A percentile compares a stretch with the other conserved stretches of the same genome.
These are phyloP conservation scores for Dryobotodes eremita DNA, from an alignment of 2,888 invertebrate genomes.

Conservation along the genomic window DNA sequence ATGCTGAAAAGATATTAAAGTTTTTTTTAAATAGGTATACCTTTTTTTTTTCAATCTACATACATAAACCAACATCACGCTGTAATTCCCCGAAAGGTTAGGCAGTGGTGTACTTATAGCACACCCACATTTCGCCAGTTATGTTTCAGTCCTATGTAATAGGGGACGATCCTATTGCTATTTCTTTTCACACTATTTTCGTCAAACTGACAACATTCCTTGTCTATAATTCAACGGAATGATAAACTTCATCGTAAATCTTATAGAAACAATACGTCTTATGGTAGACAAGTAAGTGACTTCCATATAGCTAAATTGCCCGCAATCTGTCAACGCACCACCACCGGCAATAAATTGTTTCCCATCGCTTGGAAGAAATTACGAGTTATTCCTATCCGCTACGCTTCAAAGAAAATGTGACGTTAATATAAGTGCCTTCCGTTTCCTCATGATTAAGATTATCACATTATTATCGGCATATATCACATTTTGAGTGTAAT, in stretches of 20 bases:
- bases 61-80: not conserved
- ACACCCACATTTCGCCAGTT: not conserved
- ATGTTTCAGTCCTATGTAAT: not conserved
- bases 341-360: slow-evolving; percentile 41
- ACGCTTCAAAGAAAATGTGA: slow-evolving; percentile 27
- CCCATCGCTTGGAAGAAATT: slow-evolving; percentile 48
- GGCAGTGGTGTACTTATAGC: not conserved
- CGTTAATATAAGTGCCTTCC: slow-evolving; percentile 14
- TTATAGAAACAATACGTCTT: slow-evolving; percentile 48
- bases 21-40: not conserved
- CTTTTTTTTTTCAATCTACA: not conserved
- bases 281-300: slow-evolving; percentile 27
- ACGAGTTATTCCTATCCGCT: slow-evolving; percentile 36
- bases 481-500: slow-evolving; percentile 20
- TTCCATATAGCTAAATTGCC: slow-evolving; percentile 36
- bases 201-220: not conserved
- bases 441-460: slow-evolving; percentile 33
- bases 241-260: slow-evolving; percentile 30
- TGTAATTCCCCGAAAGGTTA: not conserved
- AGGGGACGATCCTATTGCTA: too few relatives aligned
- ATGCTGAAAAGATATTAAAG: not conserved
- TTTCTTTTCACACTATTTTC: not conserved
- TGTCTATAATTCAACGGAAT: slow-evolving; percentile 16
- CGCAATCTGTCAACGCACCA: slow-evolving; percentile 56
- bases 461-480: slow-evolving; percentile 19